phyloP scores from a whole-genome alignment of 2,888 invertebrate genomes.

The Clostera curtula region DNA sequence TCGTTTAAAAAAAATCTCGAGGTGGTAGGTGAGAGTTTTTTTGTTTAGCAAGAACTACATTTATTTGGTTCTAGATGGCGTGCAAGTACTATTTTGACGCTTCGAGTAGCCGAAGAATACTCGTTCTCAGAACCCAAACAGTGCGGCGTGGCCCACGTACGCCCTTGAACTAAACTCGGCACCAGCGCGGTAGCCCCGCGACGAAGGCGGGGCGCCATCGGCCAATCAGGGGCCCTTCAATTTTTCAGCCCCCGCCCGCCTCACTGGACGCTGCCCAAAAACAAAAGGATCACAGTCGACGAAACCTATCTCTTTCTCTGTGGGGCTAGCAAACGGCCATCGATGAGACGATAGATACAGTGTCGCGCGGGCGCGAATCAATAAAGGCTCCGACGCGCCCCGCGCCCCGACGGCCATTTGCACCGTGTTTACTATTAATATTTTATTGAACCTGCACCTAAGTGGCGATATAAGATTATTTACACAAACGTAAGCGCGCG shows the following conservation, averaged over 20 bases:
- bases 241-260: conserved; percentile 73
- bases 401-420: conserved; percentile 64
- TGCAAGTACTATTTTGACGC: too few relatives aligned
- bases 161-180: conserved; percentile 68
- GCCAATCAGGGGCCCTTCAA: conserved; percentile 72
- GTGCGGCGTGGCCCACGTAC: conserved; percentile 50
- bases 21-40: too few relatives aligned
- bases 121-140: conserved; percentile 57
- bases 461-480: conserved; percentile 66
- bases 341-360: conserved; percentile 74
- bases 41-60: too few relatives aligned
- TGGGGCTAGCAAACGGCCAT: conserved; percentile 69
- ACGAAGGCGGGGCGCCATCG: conserved; percentile 56
- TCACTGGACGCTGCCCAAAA: conserved; percentile 75
- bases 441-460: conserved; percentile 71
- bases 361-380: conserved; percentile 74
- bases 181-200: conserved; percentile 34
- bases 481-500: conserved; percentile 51
- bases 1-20: too few relatives aligned
- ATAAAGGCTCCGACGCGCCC: conserved; percentile 36
- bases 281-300: conserved; percentile 75
- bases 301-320: conserved; percentile 76
- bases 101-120: too few relatives aligned
- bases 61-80: too few relatives aligned
- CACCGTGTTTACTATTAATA: conserved; percentile 74